Evolutionary conservation across 2,797 vertebrate species (phyloP), one percentile per base, ranked within the genome.

Genomic region (Trichosurus vulpecula): DNA sequence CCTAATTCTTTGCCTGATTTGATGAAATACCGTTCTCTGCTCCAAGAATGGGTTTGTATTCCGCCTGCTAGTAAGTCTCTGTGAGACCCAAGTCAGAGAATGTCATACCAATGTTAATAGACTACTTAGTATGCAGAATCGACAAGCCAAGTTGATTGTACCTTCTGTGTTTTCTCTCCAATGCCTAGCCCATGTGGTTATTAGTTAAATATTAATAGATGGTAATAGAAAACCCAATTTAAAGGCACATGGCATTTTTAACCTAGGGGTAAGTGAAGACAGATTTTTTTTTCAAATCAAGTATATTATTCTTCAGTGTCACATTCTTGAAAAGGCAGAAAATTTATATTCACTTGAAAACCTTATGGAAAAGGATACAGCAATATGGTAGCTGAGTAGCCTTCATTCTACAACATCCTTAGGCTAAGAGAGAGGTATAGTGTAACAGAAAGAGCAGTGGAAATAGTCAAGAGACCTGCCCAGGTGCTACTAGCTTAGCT

Each of bases 151-250:
- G 52, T 57, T 25, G 90, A 90, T 90, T 14, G 89, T 47, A 27
- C 52, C 41, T 96, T 91, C 47, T 90, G 41, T 87, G 35, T 96
- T 96, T 91, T 96, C 51, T 51, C 94, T 92, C 93, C 93, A 93
- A 0, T 19, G 74, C 14, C 74, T 31, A 14, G 47, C 89, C 96
- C 14, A 61, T 92, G 93, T 51, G 92, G 25, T 47, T 61, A 90
- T 90, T 97, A 93, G 6, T 52, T 97, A 96, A 97, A 90, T 92
- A 97, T 57, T 96, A 97, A 97, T 93, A 91, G 58, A 56, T 35
- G 11, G 90, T 19, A 93, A 54, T 31, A 90, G 56, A 91, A 96
- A 96, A 96, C 92, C 52, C 57, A 92, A n/a, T 94, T 90, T 74
- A 94, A 92, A 91, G 94, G 31, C 6, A 56, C 56, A 94, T 41